A percentile compares a stretch with the other conserved stretches of the same genome.
Conservation (phyloP, 2,888 invertebrate species). For the Troides helena region DNA sequence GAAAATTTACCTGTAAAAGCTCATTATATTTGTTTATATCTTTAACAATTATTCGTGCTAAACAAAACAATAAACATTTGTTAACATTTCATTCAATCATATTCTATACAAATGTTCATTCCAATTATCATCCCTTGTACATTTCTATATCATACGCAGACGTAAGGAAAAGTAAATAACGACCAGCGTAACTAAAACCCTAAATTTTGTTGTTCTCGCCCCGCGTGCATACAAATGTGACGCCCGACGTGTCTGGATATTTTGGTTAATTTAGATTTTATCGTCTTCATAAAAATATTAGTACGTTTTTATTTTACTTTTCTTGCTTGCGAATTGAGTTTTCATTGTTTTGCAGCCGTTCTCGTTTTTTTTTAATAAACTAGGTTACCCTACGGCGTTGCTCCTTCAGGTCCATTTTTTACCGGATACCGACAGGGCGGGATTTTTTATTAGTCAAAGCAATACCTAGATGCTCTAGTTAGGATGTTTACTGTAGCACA, state of each 20-base stretch:
- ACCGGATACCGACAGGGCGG: too few relatives aligned
- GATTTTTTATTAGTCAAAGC: too few relatives aligned
- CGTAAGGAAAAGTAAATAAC: neutral
- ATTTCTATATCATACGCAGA: neutral
- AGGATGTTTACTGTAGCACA: too few relatives aligned
- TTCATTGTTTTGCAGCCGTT: neutral
- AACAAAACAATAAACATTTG: too few relatives aligned
- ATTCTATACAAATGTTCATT: neutral
- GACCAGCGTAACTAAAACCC: neutral
- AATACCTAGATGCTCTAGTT: too few relatives aligned
- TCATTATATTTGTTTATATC: too few relatives aligned
- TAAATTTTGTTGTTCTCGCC: neutral
- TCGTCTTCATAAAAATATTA: neutral
- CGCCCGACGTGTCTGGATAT: neutral
- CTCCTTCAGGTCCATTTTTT: too few relatives aligned
- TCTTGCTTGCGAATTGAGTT: neutral
- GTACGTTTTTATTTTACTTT: neutral
- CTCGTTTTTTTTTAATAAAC: too few relatives aligned
- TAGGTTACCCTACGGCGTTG: too few relatives aligned
- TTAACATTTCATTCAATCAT: too few relatives aligned
- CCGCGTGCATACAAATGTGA: neutral
- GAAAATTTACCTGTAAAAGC: too few relatives aligned
- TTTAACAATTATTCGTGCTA: too few relatives aligned
- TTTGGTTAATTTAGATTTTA: constrained; percentile 5
- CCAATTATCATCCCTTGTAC: neutral